These are phyloP conservation scores for Ganaspis brasiliensis DNA, from an alignment of 2,888 invertebrate genomes.

Conservation along the genomic window DNA sequence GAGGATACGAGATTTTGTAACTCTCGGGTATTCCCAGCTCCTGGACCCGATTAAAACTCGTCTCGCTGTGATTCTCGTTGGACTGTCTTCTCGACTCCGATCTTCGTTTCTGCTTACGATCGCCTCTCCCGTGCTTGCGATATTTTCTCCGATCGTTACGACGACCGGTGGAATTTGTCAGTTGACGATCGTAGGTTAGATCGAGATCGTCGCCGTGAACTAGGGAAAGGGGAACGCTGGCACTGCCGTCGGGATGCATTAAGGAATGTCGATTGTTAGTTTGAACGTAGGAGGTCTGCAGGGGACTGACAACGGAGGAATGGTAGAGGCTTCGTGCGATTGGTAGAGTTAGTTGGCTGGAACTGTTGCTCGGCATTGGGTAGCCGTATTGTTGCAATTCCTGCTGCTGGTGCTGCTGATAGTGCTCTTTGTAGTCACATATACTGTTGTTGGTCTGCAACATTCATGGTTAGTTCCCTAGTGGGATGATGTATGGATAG, in stretches of 20 bases:
- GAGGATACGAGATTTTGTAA: constrained; percentile 77
- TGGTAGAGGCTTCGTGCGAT: constrained; percentile 77
- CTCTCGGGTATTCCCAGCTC: constrained; percentile 76
- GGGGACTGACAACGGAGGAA: constrained; percentile 75
- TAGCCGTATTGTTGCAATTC: constrained; percentile 81
- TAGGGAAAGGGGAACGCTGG: constrained; percentile 64
- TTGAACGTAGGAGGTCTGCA: constrained; percentile 75
- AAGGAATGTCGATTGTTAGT: constrained; percentile 70
- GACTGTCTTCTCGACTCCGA: constrained; percentile 48
- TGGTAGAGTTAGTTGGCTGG: constrained; percentile 78
- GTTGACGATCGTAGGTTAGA: constrained; percentile 64
- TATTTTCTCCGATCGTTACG: constrained; percentile 68
- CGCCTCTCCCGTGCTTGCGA: constrained; percentile 69
- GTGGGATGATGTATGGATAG: constrained; percentile 46
- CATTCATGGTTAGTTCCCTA: constrained; percentile 74
- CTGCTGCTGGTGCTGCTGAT: constrained; percentile 76
- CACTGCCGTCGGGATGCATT: constrained; percentile 57
- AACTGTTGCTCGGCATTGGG: constrained; percentile 78
- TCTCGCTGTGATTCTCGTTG: constrained; percentile 68
- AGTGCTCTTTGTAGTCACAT: constrained; percentile 80
- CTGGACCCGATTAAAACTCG: constrained; percentile 72
- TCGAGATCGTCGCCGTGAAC: constrained; percentile 66
- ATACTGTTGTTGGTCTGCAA: constrained; percentile 79
- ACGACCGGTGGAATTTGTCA: constrained; percentile 62
- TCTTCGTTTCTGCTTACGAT: constrained; percentile 72